Evolutionary conservation across 2,888 invertebrate genomes (phyloP).

Genomic region (Mayetiola destructor): DNA sequence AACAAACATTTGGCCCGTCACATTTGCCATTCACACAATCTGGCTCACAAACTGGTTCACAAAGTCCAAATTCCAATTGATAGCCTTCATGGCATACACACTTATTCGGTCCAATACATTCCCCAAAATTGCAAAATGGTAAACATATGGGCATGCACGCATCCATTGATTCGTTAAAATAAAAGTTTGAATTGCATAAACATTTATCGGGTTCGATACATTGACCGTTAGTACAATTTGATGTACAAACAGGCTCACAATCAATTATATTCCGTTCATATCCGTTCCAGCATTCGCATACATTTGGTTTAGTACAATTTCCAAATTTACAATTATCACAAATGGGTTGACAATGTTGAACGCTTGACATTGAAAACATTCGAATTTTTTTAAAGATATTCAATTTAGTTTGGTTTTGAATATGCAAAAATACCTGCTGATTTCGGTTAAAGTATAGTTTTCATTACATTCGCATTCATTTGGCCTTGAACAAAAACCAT

Average conservation of each 20-base stretch:
- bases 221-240: conserved; percentile 15
- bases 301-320: conserved; percentile 5
- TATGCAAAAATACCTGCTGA: no score
- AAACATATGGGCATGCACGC: background rate
- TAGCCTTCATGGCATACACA: conserved; percentile 45
- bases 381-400: background rate
- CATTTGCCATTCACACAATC: conserved; percentile 34
- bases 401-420: no score
- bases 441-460: background rate
- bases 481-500: conserved; percentile 34
- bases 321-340: conserved; percentile 14
- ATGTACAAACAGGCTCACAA: conserved; percentile 13
- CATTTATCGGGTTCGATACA: conserved; percentile 1
- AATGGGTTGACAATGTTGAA: background rate
- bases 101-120: conserved; percentile 43
- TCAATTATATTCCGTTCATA: background rate
- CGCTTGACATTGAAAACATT: background rate
- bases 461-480: conserved; percentile 29
- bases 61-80: conserved; percentile 19
- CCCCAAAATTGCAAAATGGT: background rate
- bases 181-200: background rate
- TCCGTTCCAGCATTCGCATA: background rate
- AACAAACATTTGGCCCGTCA: conserved; percentile 36
- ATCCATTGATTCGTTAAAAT: background rate
- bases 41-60: conserved; percentile 31